Evolutionary conservation across 37 sponge, comb jelly and placozoan species (phyloP).

Genomic region (Petrosia ficiformis): DNA sequence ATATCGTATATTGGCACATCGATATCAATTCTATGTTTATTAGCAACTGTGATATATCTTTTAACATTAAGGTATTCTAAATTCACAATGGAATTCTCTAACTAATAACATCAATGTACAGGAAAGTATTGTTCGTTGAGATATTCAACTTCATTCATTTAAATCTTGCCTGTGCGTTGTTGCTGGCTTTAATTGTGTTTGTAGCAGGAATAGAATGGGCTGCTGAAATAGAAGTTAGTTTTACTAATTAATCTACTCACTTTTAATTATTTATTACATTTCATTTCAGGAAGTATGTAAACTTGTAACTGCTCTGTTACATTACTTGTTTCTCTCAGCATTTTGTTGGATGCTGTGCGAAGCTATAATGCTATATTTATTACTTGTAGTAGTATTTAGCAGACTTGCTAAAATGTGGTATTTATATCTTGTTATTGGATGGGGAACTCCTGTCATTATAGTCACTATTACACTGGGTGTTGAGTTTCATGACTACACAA

Average conservation of each 20-base stretch:
- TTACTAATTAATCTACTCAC: neutral
- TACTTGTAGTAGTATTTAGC: constrained; percentile 54
- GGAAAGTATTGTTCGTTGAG: constrained; percentile 19
- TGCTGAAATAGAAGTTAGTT: neutral
- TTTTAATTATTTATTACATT: neutral
- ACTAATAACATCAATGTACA: constrained; percentile 1
- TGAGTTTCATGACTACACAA: constrained; percentile 1
- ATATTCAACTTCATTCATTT: constrained; percentile 51
- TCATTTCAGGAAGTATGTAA: constrained; percentile 17
- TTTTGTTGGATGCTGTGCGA: constrained; percentile 76
- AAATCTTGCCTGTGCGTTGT: constrained; percentile 41
- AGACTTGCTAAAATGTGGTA: constrained; percentile 39
- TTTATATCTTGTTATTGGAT: constrained; percentile 45
- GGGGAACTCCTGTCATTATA: constrained; percentile 8
- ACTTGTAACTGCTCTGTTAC: constrained; percentile 29
- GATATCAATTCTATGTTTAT: constrained; percentile 24
- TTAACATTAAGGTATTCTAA: constrained; percentile 19
- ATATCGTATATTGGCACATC: constrained; percentile 30
- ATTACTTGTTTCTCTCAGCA: constrained; percentile 50
- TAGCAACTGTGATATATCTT: constrained; percentile 23
- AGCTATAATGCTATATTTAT: constrained; percentile 61
- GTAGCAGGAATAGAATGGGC: constrained; percentile 29
- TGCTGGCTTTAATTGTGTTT: constrained; percentile 42
- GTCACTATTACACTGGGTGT: constrained; percentile 2
- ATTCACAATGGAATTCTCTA: neutral